Conservation (phyloP, 2,113 vertebrate species). For the Heterotilapia buettikoferi region DNA sequence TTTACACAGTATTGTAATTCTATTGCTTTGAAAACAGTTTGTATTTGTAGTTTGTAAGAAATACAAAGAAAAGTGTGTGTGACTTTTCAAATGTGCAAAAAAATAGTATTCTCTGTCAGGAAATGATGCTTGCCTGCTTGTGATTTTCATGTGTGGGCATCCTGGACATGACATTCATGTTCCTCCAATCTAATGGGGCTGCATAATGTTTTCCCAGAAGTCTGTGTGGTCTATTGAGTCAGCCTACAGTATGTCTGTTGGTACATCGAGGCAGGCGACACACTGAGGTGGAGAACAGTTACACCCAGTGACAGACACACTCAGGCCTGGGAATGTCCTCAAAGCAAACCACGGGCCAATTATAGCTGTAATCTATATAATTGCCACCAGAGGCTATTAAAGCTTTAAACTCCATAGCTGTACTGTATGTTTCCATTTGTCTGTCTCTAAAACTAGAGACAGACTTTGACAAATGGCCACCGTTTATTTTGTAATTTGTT, state of each 20-base stretch:
- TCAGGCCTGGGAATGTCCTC: slow-evolving; percentile 38
- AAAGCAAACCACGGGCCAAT: slow-evolving; percentile 35
- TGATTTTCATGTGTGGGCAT: neutral
- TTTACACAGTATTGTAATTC: neutral
- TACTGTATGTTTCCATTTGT: neutral
- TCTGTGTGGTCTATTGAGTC: slow-evolving; percentile 48
- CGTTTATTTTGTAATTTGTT: neutral
- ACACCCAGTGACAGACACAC: slow-evolving; percentile 45
- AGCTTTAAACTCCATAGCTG: neutral
- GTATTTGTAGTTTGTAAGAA: neutral
- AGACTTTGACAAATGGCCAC: neutral
- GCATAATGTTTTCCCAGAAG: slow-evolving; percentile 19
- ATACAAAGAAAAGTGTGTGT: neutral
- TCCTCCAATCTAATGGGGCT: slow-evolving; percentile 4
- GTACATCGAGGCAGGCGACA: slow-evolving; percentile 6
- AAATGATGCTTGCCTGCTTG: neutral
- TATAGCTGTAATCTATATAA: slow-evolving; percentile 27
- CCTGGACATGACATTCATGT: neutral
- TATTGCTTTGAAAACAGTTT: neutral
- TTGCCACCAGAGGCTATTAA: slow-evolving; percentile 34
- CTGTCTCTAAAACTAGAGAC: neutral
- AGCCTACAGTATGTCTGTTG: slow-evolving; percentile 27
- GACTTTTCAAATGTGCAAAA: neutral
- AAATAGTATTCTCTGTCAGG: neutral
- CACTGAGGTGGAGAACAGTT: slow-evolving; percentile 52